Conservation (phyloP, 2,797 vertebrate species). For the Acrossocheilus wenchowensis region DNA sequence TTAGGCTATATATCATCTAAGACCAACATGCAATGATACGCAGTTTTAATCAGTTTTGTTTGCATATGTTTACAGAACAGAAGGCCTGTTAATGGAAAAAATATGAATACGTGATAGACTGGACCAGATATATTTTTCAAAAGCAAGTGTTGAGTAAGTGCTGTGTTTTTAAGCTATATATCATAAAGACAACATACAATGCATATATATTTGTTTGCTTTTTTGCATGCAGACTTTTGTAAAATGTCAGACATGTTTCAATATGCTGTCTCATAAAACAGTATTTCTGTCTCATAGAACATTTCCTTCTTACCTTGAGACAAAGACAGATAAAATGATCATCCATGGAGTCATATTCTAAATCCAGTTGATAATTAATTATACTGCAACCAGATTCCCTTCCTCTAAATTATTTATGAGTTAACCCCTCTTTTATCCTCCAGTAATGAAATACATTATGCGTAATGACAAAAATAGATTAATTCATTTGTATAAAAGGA, state of each 20-base stretch:
- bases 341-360: slow-evolving; percentile 67
- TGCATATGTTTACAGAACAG: slow-evolving; percentile 82
- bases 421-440: slow-evolving; percentile 56
- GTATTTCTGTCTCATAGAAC: slow-evolving; percentile 26
- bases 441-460: slow-evolving; percentile 60
- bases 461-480: slow-evolving; percentile 61
- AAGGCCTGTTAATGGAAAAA: slow-evolving; percentile 83
- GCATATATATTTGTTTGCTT: background rate
- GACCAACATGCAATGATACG: background rate
- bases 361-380: slow-evolving; percentile 61
- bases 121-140: slow-evolving; percentile 62
- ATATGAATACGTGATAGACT: slow-evolving; percentile 76
- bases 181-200: background rate
- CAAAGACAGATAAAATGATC: slow-evolving; percentile 70
- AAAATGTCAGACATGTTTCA: background rate
- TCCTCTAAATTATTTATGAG: slow-evolving; percentile 59
- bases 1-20: slow-evolving; percentile 3
- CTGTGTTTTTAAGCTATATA: background rate
- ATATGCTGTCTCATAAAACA: slow-evolving; percentile 54
- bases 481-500: slow-evolving; percentile 58
- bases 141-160: slow-evolving; percentile 51
- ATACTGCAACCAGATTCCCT: slow-evolving; percentile 57
- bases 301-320: slow-evolving; percentile 76
- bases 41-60: slow-evolving; percentile 62
- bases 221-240: slow-evolving; percentile 16